phyloP scores from a whole-genome alignment of 1,140 invertebrate genomes.

The Pentalonia nigronervosa region DNA sequence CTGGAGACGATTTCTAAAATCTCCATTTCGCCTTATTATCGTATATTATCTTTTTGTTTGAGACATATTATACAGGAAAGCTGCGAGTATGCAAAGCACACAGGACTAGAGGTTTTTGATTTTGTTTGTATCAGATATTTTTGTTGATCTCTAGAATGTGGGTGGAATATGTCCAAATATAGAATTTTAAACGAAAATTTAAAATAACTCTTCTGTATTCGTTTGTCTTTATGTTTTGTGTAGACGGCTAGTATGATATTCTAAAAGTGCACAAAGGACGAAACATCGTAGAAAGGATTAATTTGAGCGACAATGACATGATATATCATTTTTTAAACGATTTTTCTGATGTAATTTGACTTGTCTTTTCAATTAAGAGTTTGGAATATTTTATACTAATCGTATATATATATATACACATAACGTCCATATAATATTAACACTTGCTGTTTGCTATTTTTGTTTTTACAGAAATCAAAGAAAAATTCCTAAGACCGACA shows the following conservation, averaged over 20 bases:
- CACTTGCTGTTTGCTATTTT: neutral
- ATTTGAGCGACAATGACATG: neutral
- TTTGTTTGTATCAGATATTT: neutral
- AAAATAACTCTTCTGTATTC: neutral
- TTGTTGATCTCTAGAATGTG: neutral
- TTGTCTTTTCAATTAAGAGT: neutral
- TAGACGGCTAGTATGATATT: neutral
- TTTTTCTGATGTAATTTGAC: neutral
- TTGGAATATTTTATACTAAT: neutral
- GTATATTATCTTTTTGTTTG: neutral
- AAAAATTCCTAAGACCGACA: constrained; percentile 38
- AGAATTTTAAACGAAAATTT: neutral
- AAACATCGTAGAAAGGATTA: neutral
- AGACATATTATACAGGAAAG: neutral
- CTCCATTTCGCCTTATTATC: neutral
- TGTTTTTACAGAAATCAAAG: constrained; percentile 43
- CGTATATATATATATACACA: too few relatives aligned
- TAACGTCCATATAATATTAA: neutral
- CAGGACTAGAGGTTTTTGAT: neutral
- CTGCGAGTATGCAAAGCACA: neutral
- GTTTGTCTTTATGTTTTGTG: neutral
- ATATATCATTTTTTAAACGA: neutral
- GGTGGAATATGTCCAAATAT: neutral
- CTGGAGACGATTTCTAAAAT: neutral
- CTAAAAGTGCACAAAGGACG: neutral